Evolutionary conservation across 1,140 invertebrate species (phyloP).

Genomic region (Ceratina japonica): DNA sequence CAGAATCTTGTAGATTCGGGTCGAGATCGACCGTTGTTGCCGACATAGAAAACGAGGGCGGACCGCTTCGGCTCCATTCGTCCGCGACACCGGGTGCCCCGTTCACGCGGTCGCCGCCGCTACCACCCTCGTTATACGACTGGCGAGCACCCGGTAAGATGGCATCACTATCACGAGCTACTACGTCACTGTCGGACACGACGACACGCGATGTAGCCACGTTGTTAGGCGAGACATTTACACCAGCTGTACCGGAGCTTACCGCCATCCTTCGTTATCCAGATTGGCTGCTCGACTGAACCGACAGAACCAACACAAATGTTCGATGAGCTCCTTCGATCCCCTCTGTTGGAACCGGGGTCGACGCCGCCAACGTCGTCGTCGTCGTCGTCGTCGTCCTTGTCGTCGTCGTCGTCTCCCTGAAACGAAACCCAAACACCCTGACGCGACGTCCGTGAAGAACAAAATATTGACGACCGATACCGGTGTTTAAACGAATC

Average conservation of each 20-base stretch:
- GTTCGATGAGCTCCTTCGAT: background rate
- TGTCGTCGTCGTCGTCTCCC: no score
- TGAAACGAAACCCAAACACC: no score
- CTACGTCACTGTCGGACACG: slow-evolving; percentile 51
- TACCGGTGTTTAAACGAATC: no score
- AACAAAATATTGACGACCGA: no score
- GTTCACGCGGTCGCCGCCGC: slow-evolving; percentile 41
- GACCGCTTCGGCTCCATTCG: slow-evolving; percentile 68
- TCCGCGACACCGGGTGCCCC: slow-evolving; percentile 41
- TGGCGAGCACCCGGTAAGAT: slow-evolving; percentile 42
- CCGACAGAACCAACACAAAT: background rate
- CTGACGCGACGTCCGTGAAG: no score
- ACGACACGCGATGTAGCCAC: slow-evolving; percentile 44
- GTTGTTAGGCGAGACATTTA: slow-evolving; percentile 53
- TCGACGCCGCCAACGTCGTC: no score
- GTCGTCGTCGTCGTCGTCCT: no score
- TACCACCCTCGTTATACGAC: slow-evolving; percentile 22
- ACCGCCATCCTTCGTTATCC: slow-evolving; percentile 71
- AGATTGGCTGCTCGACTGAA: slow-evolving; percentile 28
- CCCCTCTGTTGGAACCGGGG: no score
- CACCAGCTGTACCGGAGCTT: slow-evolving; percentile 70
- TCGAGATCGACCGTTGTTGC: slow-evolving; percentile 49
- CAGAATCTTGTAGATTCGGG: slow-evolving; percentile 58
- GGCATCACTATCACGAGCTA: slow-evolving; percentile 39
- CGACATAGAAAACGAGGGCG: slow-evolving; percentile 67